Base-by-base conservation (phyloP, 2,113 vertebrate genomes). In the Ondatra zibethicus region DNA sequence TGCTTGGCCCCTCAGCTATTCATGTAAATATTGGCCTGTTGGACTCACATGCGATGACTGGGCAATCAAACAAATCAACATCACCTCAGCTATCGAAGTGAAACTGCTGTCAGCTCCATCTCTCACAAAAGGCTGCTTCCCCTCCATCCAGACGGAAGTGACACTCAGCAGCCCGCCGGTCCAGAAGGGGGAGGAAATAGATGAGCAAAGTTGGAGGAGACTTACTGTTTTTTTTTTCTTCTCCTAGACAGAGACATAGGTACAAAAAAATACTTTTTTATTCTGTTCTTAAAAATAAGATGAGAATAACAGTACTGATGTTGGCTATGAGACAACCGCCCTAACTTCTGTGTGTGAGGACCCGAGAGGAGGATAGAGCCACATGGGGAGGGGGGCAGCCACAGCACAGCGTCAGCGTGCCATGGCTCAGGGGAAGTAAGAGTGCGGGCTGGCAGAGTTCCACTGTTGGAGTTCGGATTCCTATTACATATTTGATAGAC, bases 151-250 rank as follows among this genome's bases (percentile, higher is more conserved):
- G 55, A 50, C 75, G 45, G 73, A 92, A 92, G n/a, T n/a, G 68
- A 88, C 55, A 47, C 61, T 87, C n/a, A 55, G 19, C 93, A 25
- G 88, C 92, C 58, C 66, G 27, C 50, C n/a, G 55, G 75, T 88
- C 82, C 89, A 94, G 96, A 85, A 94, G 96, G 88, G 92, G 94
- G 95, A 81, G 58, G 65, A 96, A 94, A 87, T 75, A 77, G 93
- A 73, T 36, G 36, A 63, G 29, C 2, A 63, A 50, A 3, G 47
- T 42, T 93, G 78, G 84, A 72, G 1, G 42, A 89, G 84, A 87
- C 33, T 66, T 95, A 52, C 3, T 94, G 72, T 66, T 31, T 88
- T 47, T 93, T 96, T 89, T 29, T 88, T 73, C 89, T 81, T 86
- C 58, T 29, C 5, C 5, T 16, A 80, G 92, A 92, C 94, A 94